Conservation (phyloP, 1,140 invertebrate species). For the Heliothis subflexa region DNA sequence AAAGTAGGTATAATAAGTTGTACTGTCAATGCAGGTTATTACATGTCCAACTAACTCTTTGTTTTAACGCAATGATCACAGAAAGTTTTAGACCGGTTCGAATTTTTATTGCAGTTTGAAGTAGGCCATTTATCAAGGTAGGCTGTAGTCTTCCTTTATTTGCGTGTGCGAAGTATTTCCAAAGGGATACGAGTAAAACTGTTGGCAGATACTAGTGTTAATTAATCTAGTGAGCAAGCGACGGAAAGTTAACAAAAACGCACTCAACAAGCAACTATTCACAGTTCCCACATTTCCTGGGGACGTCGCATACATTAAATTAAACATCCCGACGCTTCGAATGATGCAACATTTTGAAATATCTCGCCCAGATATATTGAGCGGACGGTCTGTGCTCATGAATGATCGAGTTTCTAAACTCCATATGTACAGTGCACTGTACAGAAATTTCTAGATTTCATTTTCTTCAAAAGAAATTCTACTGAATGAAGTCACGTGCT, state of each 20-base stretch:
- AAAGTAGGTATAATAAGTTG: no score
- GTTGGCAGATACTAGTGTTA: no score
- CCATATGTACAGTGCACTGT: neutral
- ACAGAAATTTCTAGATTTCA: slow-evolving; percentile 24
- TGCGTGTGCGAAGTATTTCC: no score
- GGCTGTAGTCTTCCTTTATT: no score
- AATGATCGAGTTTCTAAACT: slow-evolving; percentile 31
- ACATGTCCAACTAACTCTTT: no score
- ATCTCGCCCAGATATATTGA: slow-evolving; percentile 5
- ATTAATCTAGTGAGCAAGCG: no score
- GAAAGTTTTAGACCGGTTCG: no score
- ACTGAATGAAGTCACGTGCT: slow-evolving; percentile 26
- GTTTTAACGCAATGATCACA: no score
- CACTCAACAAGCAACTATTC: neutral
- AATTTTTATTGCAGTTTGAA: no score
- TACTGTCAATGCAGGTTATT: no score
- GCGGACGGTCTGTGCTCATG: neutral
- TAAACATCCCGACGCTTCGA: slow-evolving; percentile 22
- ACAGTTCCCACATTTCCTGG: slow-evolving; percentile 4
- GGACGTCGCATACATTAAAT: slow-evolving; percentile 16
- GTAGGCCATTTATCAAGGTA: no score
- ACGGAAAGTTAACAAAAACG: neutral
- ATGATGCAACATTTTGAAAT: slow-evolving; percentile 4
- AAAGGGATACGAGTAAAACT: no score
- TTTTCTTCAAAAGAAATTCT: slow-evolving; percentile 28